A percentile compares a stretch with the other conserved stretches of the same genome.
These are phyloP conservation scores for Thalassaphorura encarpata DNA, from an alignment of 1,140 invertebrate species.

Conservation along the genomic window DNA sequence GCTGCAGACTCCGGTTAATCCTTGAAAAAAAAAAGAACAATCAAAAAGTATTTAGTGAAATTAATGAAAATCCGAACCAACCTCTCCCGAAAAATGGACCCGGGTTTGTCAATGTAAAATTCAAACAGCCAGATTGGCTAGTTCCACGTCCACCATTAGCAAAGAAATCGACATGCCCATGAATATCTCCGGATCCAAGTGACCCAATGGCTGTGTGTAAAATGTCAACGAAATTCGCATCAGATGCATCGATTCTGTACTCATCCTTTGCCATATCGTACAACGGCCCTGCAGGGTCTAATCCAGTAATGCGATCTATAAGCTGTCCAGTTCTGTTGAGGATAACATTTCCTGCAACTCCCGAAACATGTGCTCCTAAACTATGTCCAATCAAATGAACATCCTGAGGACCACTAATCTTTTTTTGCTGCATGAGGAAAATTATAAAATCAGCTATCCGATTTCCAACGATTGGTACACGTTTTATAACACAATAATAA, in stretches of 20 bases:
- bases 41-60: no score
- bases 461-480: neutral
- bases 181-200: neutral
- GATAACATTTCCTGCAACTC: slow-evolving; percentile 2
- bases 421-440: neutral
- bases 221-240: neutral
- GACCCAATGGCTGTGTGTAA: neutral
- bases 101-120: neutral
- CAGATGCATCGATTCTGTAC: neutral
- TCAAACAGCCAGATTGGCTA: neutral
- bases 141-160: neutral
- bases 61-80: no score
- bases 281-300: slow-evolving; percentile 5
- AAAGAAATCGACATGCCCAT: slow-evolving; percentile 4
- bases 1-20: neutral
- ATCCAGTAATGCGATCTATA: neutral
- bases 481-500: neutral
- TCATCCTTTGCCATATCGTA: neutral
- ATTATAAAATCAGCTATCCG: neutral
- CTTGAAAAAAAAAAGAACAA: no score
- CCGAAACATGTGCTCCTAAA: slow-evolving; percentile 3
- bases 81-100: neutral
- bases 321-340: neutral
- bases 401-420: neutral
- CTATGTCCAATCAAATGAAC: slow-evolving; percentile 7